A percentile compares a stretch with the other conserved stretches of the same genome.
phyloP scores from a whole-genome alignment of 2,797 vertebrate species.

The Podargus strigoides region DNA sequence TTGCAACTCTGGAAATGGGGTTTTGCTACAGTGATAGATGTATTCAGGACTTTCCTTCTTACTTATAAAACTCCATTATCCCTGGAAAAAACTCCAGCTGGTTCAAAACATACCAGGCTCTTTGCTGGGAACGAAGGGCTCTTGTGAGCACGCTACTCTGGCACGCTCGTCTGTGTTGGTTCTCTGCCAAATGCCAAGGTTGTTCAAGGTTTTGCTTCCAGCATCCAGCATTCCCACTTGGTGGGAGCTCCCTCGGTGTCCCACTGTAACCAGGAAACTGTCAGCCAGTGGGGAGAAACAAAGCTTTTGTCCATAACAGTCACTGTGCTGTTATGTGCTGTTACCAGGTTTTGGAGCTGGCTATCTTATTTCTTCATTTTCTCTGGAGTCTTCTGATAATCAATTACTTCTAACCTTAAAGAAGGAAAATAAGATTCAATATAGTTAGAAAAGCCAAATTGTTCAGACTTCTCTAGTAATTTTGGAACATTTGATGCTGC shows the following conservation, averaged over 20 bases:
- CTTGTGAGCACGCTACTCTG: not conserved
- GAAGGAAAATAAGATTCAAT: not conserved
- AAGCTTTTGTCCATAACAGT: not conserved
- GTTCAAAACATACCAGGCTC: not conserved
- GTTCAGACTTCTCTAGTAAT: not conserved
- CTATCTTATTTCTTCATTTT: not conserved
- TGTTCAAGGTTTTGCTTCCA: slow-evolving; percentile 8
- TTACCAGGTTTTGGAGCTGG: not conserved
- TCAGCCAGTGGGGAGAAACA: not conserved
- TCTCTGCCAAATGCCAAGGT: not conserved
- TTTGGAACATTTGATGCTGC: not conserved
- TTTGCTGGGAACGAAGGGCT: not conserved
- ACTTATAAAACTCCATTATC: not conserved
- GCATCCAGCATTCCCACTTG: not conserved
- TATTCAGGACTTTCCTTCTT: not conserved
- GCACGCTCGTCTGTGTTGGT: not conserved
- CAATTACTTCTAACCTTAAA: not conserved
- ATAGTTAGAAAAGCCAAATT: not conserved
- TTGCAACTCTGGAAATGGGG: not conserved
- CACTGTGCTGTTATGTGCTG: not conserved
- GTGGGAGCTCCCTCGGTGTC: not conserved
- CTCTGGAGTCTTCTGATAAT: not conserved
- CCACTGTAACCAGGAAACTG: not conserved
- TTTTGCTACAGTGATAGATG: not conserved
- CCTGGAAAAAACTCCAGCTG: not conserved